Evolutionary conservation across 2,113 vertebrate species (phyloP).

Genomic region (Nannospalax galili): DNA sequence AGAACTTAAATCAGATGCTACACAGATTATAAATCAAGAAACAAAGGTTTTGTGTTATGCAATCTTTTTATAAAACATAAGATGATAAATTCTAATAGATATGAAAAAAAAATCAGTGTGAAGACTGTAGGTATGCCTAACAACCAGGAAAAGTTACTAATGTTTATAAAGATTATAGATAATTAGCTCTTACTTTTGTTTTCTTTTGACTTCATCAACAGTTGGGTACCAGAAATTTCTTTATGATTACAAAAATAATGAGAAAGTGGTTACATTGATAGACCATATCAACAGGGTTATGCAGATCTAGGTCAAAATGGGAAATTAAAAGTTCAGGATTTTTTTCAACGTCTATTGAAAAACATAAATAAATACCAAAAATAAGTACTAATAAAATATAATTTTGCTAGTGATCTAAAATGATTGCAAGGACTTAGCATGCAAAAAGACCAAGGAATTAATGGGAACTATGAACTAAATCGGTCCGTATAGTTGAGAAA

Average conservation of each 20-base stretch:
- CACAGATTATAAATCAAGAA: background rate
- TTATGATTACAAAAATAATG: slow-evolving; percentile 10
- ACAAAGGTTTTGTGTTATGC: background rate
- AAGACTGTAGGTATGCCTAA: background rate
- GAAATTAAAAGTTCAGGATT: background rate
- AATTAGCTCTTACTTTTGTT: background rate
- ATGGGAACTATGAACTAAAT: background rate
- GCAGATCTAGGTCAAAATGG: background rate
- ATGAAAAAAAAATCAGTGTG: background rate
- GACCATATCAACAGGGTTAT: background rate
- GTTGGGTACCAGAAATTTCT: background rate
- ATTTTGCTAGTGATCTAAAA: background rate
- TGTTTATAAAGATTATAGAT: background rate
- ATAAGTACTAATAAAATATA: slow-evolving; percentile 18
- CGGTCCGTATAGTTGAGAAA: background rate
- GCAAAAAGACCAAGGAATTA: background rate
- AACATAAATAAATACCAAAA: background rate
- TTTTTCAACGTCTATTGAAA: background rate
- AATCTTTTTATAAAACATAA: slow-evolving; percentile 33
- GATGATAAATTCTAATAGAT: background rate
- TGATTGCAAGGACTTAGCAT: background rate
- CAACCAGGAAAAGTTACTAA: background rate
- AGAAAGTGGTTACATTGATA: background rate
- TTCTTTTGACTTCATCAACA: background rate
- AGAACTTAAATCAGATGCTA: slow-evolving; percentile 34